Base-by-base conservation (phyloP, 2,888 invertebrate genomes). In the Pachydiplax longipennis region DNA sequence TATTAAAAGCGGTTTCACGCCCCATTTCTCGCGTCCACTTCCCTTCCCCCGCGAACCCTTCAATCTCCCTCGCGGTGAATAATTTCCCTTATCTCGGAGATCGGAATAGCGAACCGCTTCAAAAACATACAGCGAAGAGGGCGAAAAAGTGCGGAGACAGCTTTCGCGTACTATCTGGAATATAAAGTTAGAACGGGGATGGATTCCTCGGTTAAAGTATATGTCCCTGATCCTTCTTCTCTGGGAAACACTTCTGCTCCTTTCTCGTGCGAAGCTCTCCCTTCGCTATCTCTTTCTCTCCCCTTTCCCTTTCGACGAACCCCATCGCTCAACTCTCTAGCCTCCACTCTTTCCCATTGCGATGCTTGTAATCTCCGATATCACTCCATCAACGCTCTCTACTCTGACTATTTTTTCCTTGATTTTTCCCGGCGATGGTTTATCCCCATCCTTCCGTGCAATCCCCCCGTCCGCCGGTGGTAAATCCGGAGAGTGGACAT, bases 331-430 rank as follows among this genome's bases (percentile, higher is more conserved):
- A 25, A 31, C 35, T 31, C 35, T 87, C 40, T 37, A 53, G 53
- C 83, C 58, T n/a, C 65, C 22, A 22, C 35, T 40, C 40, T 40
- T n/a, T 18, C 37, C 65, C 61, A 37, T 18, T 61, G 65, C 58
- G 87, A 58, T 83, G 83, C 83, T 58, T 87, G 87, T 87, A 87
- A 87, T 87, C 87, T 87, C 87, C 87, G 37, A 87, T 87, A 87
- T 87, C 87, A 87, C 87, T 87, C 87, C 87, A 87, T 87, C 87
- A 87, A 87, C 87, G 87, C 87, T 65, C 61, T 58, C 37, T n/a
- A 31, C 53, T 3, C 83, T 22, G 53, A 35, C 83, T 15, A 18
- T 83, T 83, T 83, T 83, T 61, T 35, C 35, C 83, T 25, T 10
- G 37, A 40, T 65, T 58, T 58, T 58, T 18, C 25, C 13, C 35